Evolutionary conservation across 2,113 vertebrate genomes (phyloP), one percentile per base, ranked within the genome.

Genomic region (Monarcha castaneiventris): DNA sequence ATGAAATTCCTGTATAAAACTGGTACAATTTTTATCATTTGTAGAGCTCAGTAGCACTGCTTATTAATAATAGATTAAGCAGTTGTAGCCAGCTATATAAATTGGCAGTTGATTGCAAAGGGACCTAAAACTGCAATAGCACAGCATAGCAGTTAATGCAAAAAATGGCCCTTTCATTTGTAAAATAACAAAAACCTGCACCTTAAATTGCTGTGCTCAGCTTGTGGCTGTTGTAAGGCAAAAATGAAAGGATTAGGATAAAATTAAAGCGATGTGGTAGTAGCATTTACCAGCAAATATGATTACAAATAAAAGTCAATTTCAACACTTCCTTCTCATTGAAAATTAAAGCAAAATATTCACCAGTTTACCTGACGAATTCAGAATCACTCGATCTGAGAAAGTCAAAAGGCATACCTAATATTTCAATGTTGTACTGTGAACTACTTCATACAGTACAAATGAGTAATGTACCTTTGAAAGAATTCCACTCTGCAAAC

Each of bases 11-110:
- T 92, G 92, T 95, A 93, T 88, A 96, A 97, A 92, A 78, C 90
- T 80, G 78, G 93, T 89, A 94, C 93, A 89, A 92, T 96, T 97
- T 97, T 97, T 96, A 96, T 97, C 97, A 96, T 97, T 96, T 96
- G 93, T 88, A 94, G 61, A 91, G 81, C 96, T 96, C 91, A 97
- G 87, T 88, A 97, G 97, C 90, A 96, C 96, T 91, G 78, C 92
- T 96, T 97, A 96, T 97, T 97, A 98, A 97, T 97, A 98, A 98
- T 94, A 95, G 88, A 97, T 97, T 97, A 97, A 98, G 94, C 96
- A 96, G 94, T 96, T 97, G 92, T 96, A 96, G 88, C 95, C 96
- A 96, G 93, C 84, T 97, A 97, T 94, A 95, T 95, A 97, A 97
- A 97, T 90, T 97, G 97, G 95, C 89, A 97, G 91, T 91, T 97